Evolutionary conservation across 2,797 vertebrate species (phyloP).

Genomic region (Myotis pilosus): DNA sequence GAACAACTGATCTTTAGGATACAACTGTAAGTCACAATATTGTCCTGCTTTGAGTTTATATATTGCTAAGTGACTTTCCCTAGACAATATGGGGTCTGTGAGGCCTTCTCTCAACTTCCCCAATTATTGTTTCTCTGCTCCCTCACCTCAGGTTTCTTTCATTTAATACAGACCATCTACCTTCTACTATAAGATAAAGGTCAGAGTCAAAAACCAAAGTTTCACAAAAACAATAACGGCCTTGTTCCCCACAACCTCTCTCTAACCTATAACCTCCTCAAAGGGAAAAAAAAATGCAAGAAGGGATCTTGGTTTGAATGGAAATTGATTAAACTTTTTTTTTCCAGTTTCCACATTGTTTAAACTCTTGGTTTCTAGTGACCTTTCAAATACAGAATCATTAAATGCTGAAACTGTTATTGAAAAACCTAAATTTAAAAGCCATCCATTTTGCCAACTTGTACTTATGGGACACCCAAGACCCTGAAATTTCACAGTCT

Average conservation of each 20-base stretch:
- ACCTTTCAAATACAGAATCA: slow-evolving; percentile 81
- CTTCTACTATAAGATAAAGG: slow-evolving; percentile 80
- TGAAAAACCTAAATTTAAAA: slow-evolving; percentile 58
- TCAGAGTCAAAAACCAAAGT: slow-evolving; percentile 82
- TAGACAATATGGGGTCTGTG: neutral
- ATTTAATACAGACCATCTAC: slow-evolving; percentile 65
- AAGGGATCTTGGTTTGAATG: slow-evolving; percentile 79
- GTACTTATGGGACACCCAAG: neutral
- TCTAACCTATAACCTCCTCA: slow-evolving; percentile 52
- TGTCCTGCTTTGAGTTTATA: neutral
- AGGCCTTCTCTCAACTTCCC: neutral
- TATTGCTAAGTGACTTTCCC: neutral
- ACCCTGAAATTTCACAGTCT: neutral
- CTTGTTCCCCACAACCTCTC: slow-evolving; percentile 59
- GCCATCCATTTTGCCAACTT: neutral
- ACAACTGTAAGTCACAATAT: neutral
- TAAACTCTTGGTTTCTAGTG: slow-evolving; percentile 82
- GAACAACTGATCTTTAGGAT: neutral
- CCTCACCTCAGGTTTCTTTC: slow-evolving; percentile 70
- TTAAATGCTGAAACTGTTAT: slow-evolving; percentile 35
- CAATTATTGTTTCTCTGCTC: slow-evolving; percentile 31
- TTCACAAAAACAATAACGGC: slow-evolving; percentile 83
- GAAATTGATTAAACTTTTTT: slow-evolving; percentile 81
- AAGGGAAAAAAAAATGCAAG: slow-evolving; percentile 75
- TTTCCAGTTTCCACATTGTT: slow-evolving; percentile 81